phyloP scores from a whole-genome alignment of 2,113 vertebrate genomes.

The Leptosomus discolor region DNA sequence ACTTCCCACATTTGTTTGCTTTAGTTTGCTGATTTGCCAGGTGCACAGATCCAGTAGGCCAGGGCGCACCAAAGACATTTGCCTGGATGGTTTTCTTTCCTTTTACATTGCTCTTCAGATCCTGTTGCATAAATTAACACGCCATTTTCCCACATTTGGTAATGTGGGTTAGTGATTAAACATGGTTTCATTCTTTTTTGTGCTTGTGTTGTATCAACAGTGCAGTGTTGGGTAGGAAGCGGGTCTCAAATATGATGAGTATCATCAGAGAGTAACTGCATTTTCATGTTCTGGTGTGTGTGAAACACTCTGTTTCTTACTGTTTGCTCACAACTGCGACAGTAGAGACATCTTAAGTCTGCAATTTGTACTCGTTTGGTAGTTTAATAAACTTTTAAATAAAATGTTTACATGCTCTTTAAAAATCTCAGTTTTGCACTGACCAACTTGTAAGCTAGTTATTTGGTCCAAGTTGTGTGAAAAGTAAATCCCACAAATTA shows the following conservation, averaged over 20 bases:
- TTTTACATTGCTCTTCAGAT: slow-evolving; percentile 38
- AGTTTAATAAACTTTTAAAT: background rate
- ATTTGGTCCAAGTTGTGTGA: background rate
- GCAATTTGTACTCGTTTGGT: background rate
- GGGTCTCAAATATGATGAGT: background rate
- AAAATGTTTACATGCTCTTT: background rate
- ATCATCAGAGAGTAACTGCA: background rate
- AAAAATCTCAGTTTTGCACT: background rate
- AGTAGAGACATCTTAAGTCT: background rate
- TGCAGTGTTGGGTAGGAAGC: background rate
- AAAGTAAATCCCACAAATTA: background rate
- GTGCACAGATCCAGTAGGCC: slow-evolving; percentile 67
- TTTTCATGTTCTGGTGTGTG: background rate
- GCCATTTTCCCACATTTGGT: slow-evolving; percentile 61
- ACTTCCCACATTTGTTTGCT: slow-evolving; percentile 79
- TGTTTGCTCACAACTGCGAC: background rate
- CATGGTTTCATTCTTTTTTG: background rate
- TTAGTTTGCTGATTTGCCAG: slow-evolving; percentile 75
- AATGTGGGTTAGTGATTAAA: background rate
- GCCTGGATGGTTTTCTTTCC: slow-evolving; percentile 60
- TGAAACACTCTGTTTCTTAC: background rate
- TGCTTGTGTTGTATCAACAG: background rate
- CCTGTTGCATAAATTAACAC: slow-evolving; percentile 69
- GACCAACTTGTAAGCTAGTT: background rate
- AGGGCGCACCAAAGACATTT: slow-evolving; percentile 58